Base-by-base conservation (phyloP, 2,797 vertebrate species). In the Myotis pilosus region DNA sequence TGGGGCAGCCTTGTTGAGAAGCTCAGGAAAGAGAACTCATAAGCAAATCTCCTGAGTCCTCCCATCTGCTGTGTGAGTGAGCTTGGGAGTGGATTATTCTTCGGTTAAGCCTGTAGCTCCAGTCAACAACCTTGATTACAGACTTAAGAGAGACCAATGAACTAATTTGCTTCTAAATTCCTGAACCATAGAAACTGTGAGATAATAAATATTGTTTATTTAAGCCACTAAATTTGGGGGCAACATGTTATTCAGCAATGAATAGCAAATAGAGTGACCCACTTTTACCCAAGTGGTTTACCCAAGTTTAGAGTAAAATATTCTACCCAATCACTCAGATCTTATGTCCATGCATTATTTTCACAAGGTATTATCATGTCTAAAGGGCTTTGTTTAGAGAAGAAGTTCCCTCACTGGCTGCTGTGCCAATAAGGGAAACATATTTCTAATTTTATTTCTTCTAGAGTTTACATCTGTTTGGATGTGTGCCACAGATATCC, bases 381-480 rank as follows among this genome's bases (percentile, higher is more conserved):
- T 75, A 85, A 64, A 78, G 22, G 15, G 4, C 1, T 94, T 86
- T 79, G 36, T 60, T 90, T 55, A 94, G 33, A 75, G 28, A 38
- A 90, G 16, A 91, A 82, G 17, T 69, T 88, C 30, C n/a, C 57
- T 30, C 84, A 38, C 2, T 60, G 28, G 16, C 6, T 68, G 2
- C 19, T 72, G 8, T 9, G 10, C 9, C 53, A 75, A 62, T 36
- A 80, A 30, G 8, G 74, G 25, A 72, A 80, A 76, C 2, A 33
- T 76, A 94, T 78, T 62, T 87, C 5, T 94, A 47, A 6, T 79
- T 79, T 78, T 69, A 47, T 57, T 78, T 93, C 15, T 94, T 83
- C 69, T 88, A 57, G 15, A 92, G 17, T 9, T 92, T 91, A 53
- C 60, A 80, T 83, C 38, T 84, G 2, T 87, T 94, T 95, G 81